phyloP scores from a whole-genome alignment of 2,113 vertebrate species.

The Hippoglossus stenolepis region DNA sequence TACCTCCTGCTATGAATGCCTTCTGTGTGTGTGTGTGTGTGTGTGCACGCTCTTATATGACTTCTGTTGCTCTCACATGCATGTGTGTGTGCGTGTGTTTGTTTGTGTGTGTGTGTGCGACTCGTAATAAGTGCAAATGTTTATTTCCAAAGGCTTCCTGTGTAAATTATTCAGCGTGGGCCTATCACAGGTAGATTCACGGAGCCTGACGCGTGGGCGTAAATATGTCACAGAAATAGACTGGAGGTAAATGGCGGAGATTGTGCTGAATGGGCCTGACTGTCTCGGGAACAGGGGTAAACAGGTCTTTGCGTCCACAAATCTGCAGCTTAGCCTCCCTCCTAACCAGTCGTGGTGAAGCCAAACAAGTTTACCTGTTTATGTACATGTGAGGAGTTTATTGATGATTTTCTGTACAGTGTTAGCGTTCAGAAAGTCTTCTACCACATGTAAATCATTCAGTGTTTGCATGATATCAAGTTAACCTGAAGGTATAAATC shows the following conservation, averaged over 20 bases:
- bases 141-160: slow-evolving; percentile 58
- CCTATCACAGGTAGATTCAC: slow-evolving; percentile 54
- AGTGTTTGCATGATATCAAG: neutral
- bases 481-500: neutral
- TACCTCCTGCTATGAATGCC: slow-evolving; percentile 61
- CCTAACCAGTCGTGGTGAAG: neutral
- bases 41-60: slow-evolving; percentile 37
- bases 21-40: neutral
- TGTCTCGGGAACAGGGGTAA: slow-evolving; percentile 59
- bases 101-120: neutral
- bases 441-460: neutral
- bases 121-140: slow-evolving; percentile 47
- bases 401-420: no score
- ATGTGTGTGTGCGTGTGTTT: no score
- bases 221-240: slow-evolving; percentile 63
- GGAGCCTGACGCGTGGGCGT: slow-evolving; percentile 15
- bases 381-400: neutral
- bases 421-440: neutral
- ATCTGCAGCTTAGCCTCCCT: neutral
- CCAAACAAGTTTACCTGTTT: neutral
- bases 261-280: slow-evolving; percentile 67
- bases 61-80: neutral
- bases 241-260: slow-evolving; percentile 55
- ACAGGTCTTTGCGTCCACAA: slow-evolving; percentile 47
- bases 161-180: slow-evolving; percentile 22